Evolutionary conservation across 1,140 invertebrate species (phyloP).

Genomic region (Tetragonula clypearis): DNA sequence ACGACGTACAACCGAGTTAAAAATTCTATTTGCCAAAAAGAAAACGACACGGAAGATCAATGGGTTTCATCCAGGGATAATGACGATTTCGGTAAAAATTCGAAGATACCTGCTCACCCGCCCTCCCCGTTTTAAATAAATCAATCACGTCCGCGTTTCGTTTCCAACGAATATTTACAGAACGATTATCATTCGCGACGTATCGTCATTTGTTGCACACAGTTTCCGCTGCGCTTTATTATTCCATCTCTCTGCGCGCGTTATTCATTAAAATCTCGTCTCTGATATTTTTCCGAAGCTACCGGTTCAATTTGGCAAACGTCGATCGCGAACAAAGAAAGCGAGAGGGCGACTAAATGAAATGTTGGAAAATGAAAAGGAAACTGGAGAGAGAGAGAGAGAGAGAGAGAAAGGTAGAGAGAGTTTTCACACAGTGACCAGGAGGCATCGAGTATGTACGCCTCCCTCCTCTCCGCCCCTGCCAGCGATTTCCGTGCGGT

Average conservation of each 20-base stretch:
- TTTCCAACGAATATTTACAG: not conserved
- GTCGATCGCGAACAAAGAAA: constrained; percentile 25
- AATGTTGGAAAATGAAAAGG: not conserved
- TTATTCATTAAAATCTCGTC: constrained; percentile 3
- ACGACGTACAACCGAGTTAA: too few species aligned
- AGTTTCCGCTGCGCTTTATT: not conserved
- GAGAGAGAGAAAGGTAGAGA: not conserved
- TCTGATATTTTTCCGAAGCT: not conserved
- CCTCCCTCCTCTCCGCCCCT: not conserved
- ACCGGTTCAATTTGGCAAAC: not conserved
- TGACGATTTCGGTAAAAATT: too few species aligned
- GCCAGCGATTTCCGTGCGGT: constrained; percentile 18
- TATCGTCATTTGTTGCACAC: not conserved
- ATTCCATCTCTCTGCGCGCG: not conserved
- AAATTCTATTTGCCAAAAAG: too few species aligned
- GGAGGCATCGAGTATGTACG: not conserved
- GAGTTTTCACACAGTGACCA: not conserved
- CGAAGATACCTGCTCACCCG: not conserved
- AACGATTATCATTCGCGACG: not conserved
- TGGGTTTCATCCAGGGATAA: too few species aligned
- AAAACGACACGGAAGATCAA: too few species aligned
- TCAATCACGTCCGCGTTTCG: not conserved
- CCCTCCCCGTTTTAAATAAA: not conserved
- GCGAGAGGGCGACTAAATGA: constrained; percentile 1
- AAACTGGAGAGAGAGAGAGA: not conserved